phyloP scores from a whole-genome alignment of 2,797 vertebrate genomes.

The Semaprochilodus insignis region DNA sequence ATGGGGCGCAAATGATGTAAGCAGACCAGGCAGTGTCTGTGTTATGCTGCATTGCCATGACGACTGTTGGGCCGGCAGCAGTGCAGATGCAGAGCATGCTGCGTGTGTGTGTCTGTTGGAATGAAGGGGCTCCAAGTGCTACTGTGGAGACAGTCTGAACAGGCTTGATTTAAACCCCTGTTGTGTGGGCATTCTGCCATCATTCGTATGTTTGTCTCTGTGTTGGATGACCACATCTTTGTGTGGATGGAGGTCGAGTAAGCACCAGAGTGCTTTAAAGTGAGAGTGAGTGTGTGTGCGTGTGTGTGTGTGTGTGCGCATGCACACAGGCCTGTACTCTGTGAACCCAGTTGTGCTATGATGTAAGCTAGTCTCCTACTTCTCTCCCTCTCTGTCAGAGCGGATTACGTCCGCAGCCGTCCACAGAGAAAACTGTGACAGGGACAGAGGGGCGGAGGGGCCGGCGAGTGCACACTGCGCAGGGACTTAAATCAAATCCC shows the following conservation, averaged over 20 bases:
- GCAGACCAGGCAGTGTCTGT: constrained; percentile 41
- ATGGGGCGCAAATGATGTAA: constrained; percentile 36
- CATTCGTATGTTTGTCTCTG: background rate
- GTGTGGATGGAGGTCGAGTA: background rate
- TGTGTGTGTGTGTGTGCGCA: constrained; percentile 2
- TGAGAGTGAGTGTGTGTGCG: background rate
- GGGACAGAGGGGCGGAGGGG: background rate
- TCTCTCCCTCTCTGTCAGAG: constrained; percentile 17
- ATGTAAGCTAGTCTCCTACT: constrained; percentile 24
- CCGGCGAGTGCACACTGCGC: background rate
- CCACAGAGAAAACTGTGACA: constrained; percentile 9
- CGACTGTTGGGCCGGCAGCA: constrained; percentile 4
- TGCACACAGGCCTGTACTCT: constrained; percentile 25
- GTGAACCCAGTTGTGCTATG: constrained; percentile 37
- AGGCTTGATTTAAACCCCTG: background rate
- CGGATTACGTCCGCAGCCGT: constrained; percentile 27
- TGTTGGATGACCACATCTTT: background rate
- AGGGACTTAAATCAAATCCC: constrained; percentile 9
- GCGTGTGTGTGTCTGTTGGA: background rate
- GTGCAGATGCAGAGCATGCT: background rate
- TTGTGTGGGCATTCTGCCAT: background rate
- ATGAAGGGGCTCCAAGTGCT: background rate
- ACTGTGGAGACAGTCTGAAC: background rate
- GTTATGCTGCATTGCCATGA: constrained; percentile 28
- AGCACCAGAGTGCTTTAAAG: background rate